Conservation (phyloP, 2,888 invertebrate genomes). For the Eledone cirrhosa region DNA sequence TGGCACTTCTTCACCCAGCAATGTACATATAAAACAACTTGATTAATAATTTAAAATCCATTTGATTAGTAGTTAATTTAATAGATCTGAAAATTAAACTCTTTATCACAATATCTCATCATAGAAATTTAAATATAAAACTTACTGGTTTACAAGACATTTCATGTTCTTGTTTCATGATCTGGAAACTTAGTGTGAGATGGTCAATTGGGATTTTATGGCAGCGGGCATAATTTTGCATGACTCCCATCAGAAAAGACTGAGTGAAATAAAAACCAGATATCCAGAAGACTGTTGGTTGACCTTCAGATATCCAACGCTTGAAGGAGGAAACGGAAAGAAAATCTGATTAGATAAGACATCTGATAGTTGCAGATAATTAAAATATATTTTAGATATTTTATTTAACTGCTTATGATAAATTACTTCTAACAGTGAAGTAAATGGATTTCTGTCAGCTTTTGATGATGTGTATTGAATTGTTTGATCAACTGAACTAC, state of each 20-base stretch:
- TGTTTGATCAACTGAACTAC: too few species aligned
- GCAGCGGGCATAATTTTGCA: conserved; percentile 64
- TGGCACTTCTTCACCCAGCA: too few species aligned
- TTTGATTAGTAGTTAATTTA: neutral
- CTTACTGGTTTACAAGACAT: conserved; percentile 62
- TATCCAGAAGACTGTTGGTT: conserved; percentile 67
- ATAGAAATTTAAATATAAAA: neutral
- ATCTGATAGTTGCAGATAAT: neutral
- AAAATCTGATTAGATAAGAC: neutral
- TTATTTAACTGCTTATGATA: neutral
- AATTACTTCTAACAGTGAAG: neutral
- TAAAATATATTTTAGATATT: neutral
- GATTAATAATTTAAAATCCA: too few species aligned
- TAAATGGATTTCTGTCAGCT: neutral
- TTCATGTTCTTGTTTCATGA: conserved; percentile 54
- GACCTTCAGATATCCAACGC: conserved; percentile 64
- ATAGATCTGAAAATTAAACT: neutral
- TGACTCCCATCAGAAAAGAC: conserved; percentile 65
- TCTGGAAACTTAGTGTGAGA: conserved; percentile 62
- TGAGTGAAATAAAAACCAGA: conserved; percentile 68
- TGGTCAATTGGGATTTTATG: conserved; percentile 65
- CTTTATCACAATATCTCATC: neutral
- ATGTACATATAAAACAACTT: too few species aligned
- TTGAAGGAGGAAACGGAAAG: conserved; percentile 34
- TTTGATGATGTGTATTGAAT: too few species aligned